Base-by-base conservation (phyloP, 2,113 vertebrate species). In the Amphiprion ocellaris region DNA sequence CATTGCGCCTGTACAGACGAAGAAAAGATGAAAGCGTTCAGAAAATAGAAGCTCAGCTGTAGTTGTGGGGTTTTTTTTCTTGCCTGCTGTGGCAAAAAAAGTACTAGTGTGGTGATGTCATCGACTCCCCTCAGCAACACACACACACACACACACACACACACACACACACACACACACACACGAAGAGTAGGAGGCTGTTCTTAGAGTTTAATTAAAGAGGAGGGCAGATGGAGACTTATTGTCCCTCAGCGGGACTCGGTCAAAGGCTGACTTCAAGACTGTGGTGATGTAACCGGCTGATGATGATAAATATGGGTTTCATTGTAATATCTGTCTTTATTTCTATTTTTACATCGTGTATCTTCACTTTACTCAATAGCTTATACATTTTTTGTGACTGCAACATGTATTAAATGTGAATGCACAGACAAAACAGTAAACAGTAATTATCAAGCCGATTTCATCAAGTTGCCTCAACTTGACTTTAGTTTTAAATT, bases 141-240 rank as follows among this genome's bases (percentile, higher is more conserved):
- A 37, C 33, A 37, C 33, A 37, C 33, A 37, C 33, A 37, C 33
- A 37, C 33, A 10, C 33, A 37, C 33, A 9, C 30, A 30, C 30
- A 30, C 30, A 37, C 33, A 37, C 33, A 37, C 33, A 37, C 33
- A 37, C 33, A 37, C 33, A 37, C 33, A 37, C 33, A 37, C 33
- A 37, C 33, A 37, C 30, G 4, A 1, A 30, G 30, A 37, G 33
- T 37, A 37, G 8, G 33, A 37, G 33, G 33, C 33, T 79, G 69
- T 84, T 73, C 74, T 58, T 60, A 17, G 78, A 82, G 74, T 84
- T 74, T 81, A 84, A 84, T 75, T 73, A 74, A 82, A 82, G 79
- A 66, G 68, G 54, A 79, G 62, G 74, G 50, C 61, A 71, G 67
- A 59, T 6, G 10, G 66, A 67, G 70, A 82, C 9, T 50, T 75